Base-by-base conservation (phyloP, 2,888 invertebrate genomes). In the Drosophila mayaguana region DNA sequence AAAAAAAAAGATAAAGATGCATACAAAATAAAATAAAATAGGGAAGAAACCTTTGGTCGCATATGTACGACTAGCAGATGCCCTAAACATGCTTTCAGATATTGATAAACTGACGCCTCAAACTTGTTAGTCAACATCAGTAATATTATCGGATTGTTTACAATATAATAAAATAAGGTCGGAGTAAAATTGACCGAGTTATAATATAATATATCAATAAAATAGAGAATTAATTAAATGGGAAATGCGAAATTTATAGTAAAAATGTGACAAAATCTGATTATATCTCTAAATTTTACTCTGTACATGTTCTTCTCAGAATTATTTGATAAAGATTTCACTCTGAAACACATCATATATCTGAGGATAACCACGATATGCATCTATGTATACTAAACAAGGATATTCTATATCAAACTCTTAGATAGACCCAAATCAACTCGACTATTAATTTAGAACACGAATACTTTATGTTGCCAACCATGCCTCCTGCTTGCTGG, bases 1-100 rank as follows among this genome's bases (percentile, higher is more conserved):
- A 60, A 46, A 40, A 28, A 66, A 43, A 12, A 59, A 54, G 61
- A 55, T 61, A 65, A 54, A 46, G 40, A 36, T 20, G 34, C 20
- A 50, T 18, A 50, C 14, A 50, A 50, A 32, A 65, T 6, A 22
- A 16, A 63, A 54, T 22, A 34, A 28, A 34, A 54, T 16, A 45
- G 11, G 32, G 62, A 55, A 20, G 14, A 32, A 18, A 0, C 3
- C 50, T n/a, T 32, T 18, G 3, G 16, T 16, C 0, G 3, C 9
- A 11, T 16, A 6, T 34, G 32, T 8, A 3, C 3, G 32, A 4
- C 20, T 20, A 8, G 1, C 0, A 20, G 50, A 20, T 34, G 34
- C 18, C 50, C 50, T 50, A 32, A 28, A 5, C 20, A 20, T 2
- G 11, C 9, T 11, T 3, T 32, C 32, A 32, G 32, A n/a, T n/a